Conservation (phyloP, 2,797 vertebrate genomes). For the Sebastes cheni region DNA sequence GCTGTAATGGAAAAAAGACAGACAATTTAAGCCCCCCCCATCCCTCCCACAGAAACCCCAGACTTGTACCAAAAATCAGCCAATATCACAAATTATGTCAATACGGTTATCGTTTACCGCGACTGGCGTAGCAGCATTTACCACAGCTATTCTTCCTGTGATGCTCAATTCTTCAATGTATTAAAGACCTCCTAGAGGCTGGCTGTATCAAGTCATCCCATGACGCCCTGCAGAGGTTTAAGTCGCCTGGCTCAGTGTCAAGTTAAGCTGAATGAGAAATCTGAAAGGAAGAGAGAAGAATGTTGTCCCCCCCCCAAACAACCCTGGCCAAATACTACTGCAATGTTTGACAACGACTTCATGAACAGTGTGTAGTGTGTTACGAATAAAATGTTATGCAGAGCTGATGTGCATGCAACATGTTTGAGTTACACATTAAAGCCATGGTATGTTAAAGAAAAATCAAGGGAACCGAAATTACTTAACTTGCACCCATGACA, state of each 20-base stretch:
- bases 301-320: slow-evolving; percentile 57
- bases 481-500: slow-evolving; percentile 86
- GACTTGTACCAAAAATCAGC: slow-evolving; percentile 17
- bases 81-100: background rate
- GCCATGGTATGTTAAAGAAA: slow-evolving; percentile 72
- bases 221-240: slow-evolving; percentile 59
- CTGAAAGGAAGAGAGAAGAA: slow-evolving; percentile 81
- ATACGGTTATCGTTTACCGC: slow-evolving; percentile 33
- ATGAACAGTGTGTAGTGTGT: slow-evolving; percentile 62
- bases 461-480: slow-evolving; percentile 79
- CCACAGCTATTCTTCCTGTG: slow-evolving; percentile 46
- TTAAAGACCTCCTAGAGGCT: slow-evolving; percentile 50
- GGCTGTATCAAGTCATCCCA: slow-evolving; percentile 64
- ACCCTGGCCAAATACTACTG: slow-evolving; percentile 58
- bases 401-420: slow-evolving; percentile 82
- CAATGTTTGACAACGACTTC: slow-evolving; percentile 60
- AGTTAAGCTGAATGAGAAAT: slow-evolving; percentile 71
- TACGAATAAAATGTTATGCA: slow-evolving; percentile 76
- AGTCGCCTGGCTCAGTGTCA: slow-evolving; percentile 57
- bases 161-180: slow-evolving; percentile 46
- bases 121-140: slow-evolving; percentile 34
- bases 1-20: slow-evolving; percentile 74
- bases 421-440: slow-evolving; percentile 75
- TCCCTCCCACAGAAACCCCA: slow-evolving; percentile 1
- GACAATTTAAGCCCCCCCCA: slow-evolving; percentile 67